A percentile compares a stretch with the other conserved stretches of the same genome.
These are phyloP conservation scores for Cottus gobio DNA, from an alignment of 2,113 vertebrate species.

Conservation along the genomic window DNA sequence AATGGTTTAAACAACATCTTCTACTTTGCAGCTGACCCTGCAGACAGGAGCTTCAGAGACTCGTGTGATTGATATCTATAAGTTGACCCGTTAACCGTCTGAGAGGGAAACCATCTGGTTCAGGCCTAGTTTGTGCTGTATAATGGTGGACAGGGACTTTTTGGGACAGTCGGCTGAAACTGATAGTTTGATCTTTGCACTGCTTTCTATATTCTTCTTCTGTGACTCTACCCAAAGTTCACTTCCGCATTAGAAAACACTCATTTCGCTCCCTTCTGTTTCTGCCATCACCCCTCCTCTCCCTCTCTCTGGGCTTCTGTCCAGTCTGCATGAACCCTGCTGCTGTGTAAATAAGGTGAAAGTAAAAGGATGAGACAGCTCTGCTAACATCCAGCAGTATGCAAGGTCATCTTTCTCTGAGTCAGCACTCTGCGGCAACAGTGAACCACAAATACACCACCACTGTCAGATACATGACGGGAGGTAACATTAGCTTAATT, in stretches of 20 bases:
- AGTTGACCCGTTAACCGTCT: conserved; percentile 3
- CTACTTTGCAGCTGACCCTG: conserved; percentile 12
- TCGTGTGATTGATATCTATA: background rate
- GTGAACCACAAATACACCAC: conserved; percentile 18
- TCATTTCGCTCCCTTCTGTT: background rate
- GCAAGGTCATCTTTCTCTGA: conserved; percentile 59
- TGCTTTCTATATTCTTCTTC: background rate
- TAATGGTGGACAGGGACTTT: background rate
- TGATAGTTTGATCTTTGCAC: background rate
- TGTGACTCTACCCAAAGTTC: conserved; percentile 13
- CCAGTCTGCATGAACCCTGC: conserved; percentile 32
- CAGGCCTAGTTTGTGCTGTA: background rate
- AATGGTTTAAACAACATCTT: background rate
- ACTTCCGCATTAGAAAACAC: conserved; percentile 9
- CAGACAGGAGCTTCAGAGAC: conserved; percentile 1
- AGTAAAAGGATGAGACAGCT: conserved; percentile 64
- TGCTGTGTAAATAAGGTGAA: conserved; percentile 64
- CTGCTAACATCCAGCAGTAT: conserved; percentile 36
- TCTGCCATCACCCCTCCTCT: background rate
- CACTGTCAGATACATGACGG: background rate
- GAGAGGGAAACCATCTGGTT: background rate
- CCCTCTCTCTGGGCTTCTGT: conserved; percentile 30
- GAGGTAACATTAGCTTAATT: background rate
- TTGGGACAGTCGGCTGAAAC: background rate
- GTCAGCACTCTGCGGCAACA: conserved; percentile 54